A percentile compares a stretch with the other conserved stretches of the same genome.
Conservation (phyloP, 2,113 vertebrate genomes). For the Microcebus ravelobensis region DNA sequence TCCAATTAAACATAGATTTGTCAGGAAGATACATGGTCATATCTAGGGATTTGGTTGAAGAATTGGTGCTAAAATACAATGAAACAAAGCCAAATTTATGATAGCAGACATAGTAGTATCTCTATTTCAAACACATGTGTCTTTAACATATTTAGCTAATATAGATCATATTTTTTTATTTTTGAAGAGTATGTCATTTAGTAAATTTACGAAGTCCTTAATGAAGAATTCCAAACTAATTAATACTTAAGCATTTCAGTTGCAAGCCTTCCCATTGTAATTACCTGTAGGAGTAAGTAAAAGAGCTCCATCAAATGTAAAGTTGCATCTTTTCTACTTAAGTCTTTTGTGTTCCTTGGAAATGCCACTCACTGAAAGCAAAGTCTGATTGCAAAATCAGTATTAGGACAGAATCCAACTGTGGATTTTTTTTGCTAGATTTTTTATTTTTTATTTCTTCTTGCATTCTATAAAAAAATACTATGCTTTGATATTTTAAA, state of each 20-base stretch:
- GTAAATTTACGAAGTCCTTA: not conserved
- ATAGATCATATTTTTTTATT: not conserved
- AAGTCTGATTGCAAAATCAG: not conserved
- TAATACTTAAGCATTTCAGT: not conserved
- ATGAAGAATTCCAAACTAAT: not conserved
- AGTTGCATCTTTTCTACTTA: not conserved
- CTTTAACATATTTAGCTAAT: not conserved
- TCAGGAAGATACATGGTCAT: not conserved
- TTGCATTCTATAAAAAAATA: not conserved
- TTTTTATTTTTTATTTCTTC: not conserved
- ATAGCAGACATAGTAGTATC: not conserved
- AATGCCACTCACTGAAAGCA: not conserved
- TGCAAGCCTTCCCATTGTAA: not conserved
- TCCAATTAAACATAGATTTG: not conserved
- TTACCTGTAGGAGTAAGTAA: not conserved
- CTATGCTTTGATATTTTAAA: slow-evolving; percentile 22
- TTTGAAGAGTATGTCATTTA: slow-evolving; percentile 5
- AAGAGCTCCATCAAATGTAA: not conserved
- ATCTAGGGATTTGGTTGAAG: slow-evolving; percentile 21
- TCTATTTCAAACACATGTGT: not conserved
- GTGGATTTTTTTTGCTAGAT: not conserved
- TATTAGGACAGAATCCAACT: not conserved
- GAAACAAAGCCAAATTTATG: slow-evolving; percentile 14
- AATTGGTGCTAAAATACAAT: not conserved
- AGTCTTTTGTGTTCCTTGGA: not conserved